Evolutionary conservation across 1,140 invertebrate species (phyloP).

Genomic region (Megalopta genalis): DNA sequence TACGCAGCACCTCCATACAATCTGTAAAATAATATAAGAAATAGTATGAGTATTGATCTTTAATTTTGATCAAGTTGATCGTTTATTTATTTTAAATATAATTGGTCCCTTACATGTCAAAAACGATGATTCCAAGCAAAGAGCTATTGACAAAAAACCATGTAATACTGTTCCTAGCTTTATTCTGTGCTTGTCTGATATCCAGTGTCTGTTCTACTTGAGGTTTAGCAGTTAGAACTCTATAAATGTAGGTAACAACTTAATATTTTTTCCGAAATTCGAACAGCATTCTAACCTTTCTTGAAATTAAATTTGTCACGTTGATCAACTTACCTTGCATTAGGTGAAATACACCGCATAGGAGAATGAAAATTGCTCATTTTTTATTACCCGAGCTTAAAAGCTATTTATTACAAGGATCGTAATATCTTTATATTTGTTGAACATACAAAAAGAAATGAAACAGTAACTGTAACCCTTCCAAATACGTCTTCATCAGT

Average conservation of each 20-base stretch:
- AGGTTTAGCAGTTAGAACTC: conserved; percentile 72
- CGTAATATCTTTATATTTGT: neutral
- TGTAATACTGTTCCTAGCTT: conserved; percentile 69
- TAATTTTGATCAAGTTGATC: no score
- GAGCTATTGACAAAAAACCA: conserved; percentile 72
- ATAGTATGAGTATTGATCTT: neutral
- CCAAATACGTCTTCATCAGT: neutral
- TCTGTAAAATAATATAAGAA: conserved; percentile 51
- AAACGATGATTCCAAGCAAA: conserved; percentile 65
- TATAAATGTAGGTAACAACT: conserved; percentile 44
- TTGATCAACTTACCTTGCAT: conserved; percentile 65
- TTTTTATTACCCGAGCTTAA: neutral
- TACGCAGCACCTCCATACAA: conserved; percentile 67
- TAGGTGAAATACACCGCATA: conserved; percentile 72
- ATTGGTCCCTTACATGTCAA: conserved; percentile 68
- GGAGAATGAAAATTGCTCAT: conserved; percentile 73
- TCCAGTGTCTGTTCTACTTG: conserved; percentile 72
- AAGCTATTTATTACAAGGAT: neutral
- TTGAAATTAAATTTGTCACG: neutral
- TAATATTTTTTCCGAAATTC: neutral
- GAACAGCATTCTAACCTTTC: conserved; percentile 13
- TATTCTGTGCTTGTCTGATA: conserved; percentile 66
- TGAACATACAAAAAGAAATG: neutral
- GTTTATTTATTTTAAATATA: neutral
- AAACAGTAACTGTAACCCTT: neutral